A percentile compares a stretch with the other conserved stretches of the same genome.
These are phyloP conservation scores for Rotaria socialis DNA, from an alignment of 2,888 invertebrate genomes.

Conservation along the genomic window DNA sequence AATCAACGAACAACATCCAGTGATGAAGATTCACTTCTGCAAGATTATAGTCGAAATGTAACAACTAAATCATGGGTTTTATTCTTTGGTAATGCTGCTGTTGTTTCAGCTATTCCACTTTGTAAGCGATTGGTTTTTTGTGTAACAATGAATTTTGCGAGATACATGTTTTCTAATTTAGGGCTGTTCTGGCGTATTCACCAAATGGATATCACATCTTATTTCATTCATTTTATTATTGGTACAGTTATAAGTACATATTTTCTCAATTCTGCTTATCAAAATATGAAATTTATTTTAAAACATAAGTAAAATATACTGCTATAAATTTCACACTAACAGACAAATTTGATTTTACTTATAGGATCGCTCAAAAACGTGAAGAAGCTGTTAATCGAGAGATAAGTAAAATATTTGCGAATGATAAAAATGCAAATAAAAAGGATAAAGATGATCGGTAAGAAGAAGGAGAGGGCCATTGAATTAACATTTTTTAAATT, in stretches of 20 bases:
- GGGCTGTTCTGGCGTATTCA: slow-evolving; percentile 99
- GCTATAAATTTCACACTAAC: too few species aligned
- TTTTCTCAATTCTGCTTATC: slow-evolving; percentile 86
- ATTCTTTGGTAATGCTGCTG: slow-evolving; percentile 97
- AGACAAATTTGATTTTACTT: not conserved
- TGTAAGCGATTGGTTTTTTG: slow-evolving; percentile 68
- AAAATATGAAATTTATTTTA: slow-evolving; percentile 91
- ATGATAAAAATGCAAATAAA: slow-evolving; percentile 63
- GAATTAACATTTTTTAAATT: not conserved
- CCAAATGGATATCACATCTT: slow-evolving; percentile 82
- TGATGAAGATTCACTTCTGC: slow-evolving; percentile 90
- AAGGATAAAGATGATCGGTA: slow-evolving; percentile 95
- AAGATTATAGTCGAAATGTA: slow-evolving; percentile 95
- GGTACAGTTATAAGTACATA: slow-evolving; percentile 84
- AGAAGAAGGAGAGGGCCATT: not conserved
- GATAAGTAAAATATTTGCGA: slow-evolving; percentile 54
- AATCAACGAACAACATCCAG: not conserved
- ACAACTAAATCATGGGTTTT: slow-evolving; percentile 92
- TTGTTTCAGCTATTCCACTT: slow-evolving; percentile 92
- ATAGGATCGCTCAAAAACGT: slow-evolving; percentile 63
- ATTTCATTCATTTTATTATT: slow-evolving; percentile 76
- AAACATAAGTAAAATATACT: slow-evolving; percentile 70
- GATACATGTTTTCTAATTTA: slow-evolving; percentile 54
- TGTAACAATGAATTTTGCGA: too few species aligned
- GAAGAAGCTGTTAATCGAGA: slow-evolving; percentile 62